A percentile compares a stretch with the other conserved stretches of the same genome.
Conservation (phyloP, 1,140 invertebrate species). For the Cyclargus thomasi region DNA sequence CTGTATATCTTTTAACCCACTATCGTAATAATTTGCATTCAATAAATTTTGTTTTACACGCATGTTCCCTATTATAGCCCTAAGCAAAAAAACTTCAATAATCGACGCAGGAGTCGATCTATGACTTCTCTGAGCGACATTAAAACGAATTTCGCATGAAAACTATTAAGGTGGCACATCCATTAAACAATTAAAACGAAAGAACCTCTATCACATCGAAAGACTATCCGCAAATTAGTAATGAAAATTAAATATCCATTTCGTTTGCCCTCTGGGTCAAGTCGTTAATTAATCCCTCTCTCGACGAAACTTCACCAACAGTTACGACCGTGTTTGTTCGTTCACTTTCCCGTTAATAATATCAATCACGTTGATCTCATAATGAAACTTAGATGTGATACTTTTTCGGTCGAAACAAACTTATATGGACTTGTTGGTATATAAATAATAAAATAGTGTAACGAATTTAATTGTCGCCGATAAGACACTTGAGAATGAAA, state of each 20-base stretch:
- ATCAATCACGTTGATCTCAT: not conserved
- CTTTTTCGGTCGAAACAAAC: not conserved
- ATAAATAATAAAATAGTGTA: not conserved
- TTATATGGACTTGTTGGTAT: not conserved
- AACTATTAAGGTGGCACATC: not conserved
- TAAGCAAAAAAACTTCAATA: no score
- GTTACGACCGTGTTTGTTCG: constrained; percentile 10
- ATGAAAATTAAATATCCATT: constrained; percentile 20
- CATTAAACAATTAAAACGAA: not conserved
- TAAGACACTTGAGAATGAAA: no score
- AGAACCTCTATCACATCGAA: not conserved
- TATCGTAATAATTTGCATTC: no score
- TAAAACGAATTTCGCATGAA: not conserved
- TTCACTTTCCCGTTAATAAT: not conserved
- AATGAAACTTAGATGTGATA: not conserved
- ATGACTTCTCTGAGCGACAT: no score
- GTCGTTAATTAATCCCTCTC: constrained; percentile 20
- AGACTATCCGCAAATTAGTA: constrained; percentile 8
- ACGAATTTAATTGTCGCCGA: no score
- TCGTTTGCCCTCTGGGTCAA: constrained; percentile 21
- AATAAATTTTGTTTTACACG: no score
- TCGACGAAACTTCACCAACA: constrained; percentile 6
- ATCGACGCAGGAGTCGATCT: no score
- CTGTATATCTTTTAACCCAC: no score
- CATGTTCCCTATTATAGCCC: no score